Base-by-base conservation (phyloP, 2,797 vertebrate genomes). In the Aulostomus chinensis region DNA sequence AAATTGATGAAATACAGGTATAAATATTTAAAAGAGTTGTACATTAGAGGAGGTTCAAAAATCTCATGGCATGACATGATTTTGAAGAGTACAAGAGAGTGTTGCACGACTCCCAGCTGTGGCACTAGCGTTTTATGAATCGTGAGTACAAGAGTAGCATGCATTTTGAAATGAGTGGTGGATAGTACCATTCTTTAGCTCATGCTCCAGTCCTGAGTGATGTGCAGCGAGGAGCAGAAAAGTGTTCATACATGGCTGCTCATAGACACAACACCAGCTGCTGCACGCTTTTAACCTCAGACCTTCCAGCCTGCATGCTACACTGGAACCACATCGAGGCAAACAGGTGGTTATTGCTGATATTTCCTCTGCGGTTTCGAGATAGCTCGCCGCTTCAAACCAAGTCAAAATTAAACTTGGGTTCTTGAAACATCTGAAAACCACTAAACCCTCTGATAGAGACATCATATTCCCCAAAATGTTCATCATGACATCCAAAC, bases 11-110 rank as follows among this genome's bases (percentile, higher is more conserved):
- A 57, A 48, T 2, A 40, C 50, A 50, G 9, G 5, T 28, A 68
- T 77, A 13, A 80, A 75, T 78, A 69, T 71, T 76, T 62, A 9
- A 80, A 21, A 7, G 13, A 4, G 17, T 33, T 46, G 49, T 57
- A 43, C 35, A 42, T 48, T 43, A 46, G 21, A 57, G 25, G 32
- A 7, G 32, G 53, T 4, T 18, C 34, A 54, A 48, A 21, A 49
- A 38, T 35, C 42, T 22, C 31, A 38, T 34, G 54, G 54, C 61
- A 41, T 38, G 38, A 53, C 42, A 55, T 49, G 26, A 48, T 59
- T 40, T 38, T 41, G 33, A 46, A 28, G 39, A 31, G 35, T 6
- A 18, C 16, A 13, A n/a, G 55, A 29, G 34, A 50, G 52, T 7
- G 35, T 55, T 25, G 58, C 67, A 73, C 9, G 51, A 41, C 36